phyloP scores from a whole-genome alignment of 2,888 invertebrate species.

The Sisyra nigra region DNA sequence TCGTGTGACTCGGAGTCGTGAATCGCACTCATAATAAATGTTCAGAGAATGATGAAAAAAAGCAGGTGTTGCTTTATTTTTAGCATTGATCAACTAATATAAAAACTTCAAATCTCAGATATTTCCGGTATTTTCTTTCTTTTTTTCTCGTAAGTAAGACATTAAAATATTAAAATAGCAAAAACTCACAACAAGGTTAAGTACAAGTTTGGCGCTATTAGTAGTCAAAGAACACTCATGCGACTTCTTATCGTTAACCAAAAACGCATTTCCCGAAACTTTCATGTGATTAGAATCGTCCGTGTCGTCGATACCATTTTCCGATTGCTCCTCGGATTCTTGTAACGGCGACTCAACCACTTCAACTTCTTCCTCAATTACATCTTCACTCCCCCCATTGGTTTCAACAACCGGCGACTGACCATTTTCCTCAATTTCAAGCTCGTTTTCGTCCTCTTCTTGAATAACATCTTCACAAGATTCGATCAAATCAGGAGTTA shows the following conservation, averaged over 20 bases:
- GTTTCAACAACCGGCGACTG: neutral
- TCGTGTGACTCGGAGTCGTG: too few relatives aligned
- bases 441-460: neutral
- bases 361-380: too few relatives aligned
- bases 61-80: too few relatives aligned
- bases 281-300: neutral
- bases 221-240: conserved; percentile 4
- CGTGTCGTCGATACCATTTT: neutral
- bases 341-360: neutral
- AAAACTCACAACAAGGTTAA: conserved; percentile 5
- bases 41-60: too few relatives aligned
- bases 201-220: conserved; percentile 6
- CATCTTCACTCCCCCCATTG: neutral
- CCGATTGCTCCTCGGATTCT: neutral
- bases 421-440: neutral
- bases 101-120: too few relatives aligned
- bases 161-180: neutral
- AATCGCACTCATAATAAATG: too few relatives aligned
- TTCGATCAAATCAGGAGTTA: neutral
- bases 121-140: too few relatives aligned
- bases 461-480: neutral
- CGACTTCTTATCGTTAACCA: conserved; percentile 3
- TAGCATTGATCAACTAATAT: too few relatives aligned
- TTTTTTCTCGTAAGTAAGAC: too few relatives aligned
- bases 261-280: conserved; percentile 3